These are phyloP conservation scores for Halcyon leucocephala DNA, from an alignment of 2,797 vertebrate species.

Conservation along the genomic window DNA sequence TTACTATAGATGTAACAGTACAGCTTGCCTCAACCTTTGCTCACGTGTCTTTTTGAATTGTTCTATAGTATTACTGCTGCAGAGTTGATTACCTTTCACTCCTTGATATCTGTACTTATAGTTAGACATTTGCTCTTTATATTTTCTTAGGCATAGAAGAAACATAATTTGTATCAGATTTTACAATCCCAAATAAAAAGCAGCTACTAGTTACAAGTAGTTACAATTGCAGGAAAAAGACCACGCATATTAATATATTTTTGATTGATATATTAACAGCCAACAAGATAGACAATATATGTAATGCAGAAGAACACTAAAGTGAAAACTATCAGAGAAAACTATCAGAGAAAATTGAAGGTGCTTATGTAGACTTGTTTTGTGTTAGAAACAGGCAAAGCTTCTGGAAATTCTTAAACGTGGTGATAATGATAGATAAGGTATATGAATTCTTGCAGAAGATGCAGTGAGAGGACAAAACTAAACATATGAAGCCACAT, in stretches of 20 bases:
- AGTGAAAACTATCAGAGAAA: not conserved
- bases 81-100: not conserved
- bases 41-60: not conserved
- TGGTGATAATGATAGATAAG: not conserved
- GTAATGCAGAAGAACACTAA: not conserved
- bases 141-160: not conserved
- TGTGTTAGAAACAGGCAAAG: not conserved
- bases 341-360: not conserved
- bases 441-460: not conserved
- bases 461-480: not conserved
- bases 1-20: not conserved
- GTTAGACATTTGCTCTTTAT: not conserved
- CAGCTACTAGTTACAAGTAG: not conserved
- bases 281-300: not conserved
- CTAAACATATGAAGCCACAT: not conserved
- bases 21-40: not conserved
- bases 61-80: not conserved
- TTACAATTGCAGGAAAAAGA: not conserved
- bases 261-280: not conserved
- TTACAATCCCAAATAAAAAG: not conserved
- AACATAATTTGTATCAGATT: not conserved
- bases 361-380: not conserved
- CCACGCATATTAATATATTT: not conserved
- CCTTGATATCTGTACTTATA: not conserved
- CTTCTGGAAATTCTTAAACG: not conserved